phyloP scores from a whole-genome alignment of 1,140 invertebrate genomes.

The Pseudachorutes palmiensis region DNA sequence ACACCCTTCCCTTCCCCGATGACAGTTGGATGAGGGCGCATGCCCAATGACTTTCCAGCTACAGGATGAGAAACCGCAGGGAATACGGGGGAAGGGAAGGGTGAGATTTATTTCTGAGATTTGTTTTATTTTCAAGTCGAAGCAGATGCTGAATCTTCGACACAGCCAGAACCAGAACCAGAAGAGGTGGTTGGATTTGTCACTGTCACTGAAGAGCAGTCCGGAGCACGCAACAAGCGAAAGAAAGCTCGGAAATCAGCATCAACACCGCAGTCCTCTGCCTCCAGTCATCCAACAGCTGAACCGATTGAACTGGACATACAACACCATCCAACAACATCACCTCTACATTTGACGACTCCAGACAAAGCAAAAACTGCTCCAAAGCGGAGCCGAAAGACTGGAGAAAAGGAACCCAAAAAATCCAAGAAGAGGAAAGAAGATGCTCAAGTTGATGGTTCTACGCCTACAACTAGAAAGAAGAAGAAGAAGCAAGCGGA shows the following conservation, averaged over 20 bases:
- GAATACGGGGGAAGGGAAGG: too few species aligned
- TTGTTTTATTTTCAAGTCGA: too few species aligned
- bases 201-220: neutral
- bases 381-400: neutral
- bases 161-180: neutral
- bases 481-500: neutral
- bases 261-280: neutral
- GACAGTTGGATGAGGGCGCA: too few species aligned
- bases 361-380: neutral
- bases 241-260: neutral
- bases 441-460: neutral
- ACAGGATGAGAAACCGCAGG: too few species aligned
- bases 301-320: neutral
- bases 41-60: too few species aligned
- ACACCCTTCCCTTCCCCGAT: too few species aligned
- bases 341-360: neutral
- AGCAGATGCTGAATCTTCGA: neutral
- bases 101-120: too few species aligned
- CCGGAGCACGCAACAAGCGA: neutral
- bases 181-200: neutral
- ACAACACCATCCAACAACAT: neutral
- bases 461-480: neutral
- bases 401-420: neutral
- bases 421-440: neutral
- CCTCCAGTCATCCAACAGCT: neutral